phyloP scores from a whole-genome alignment of 2,113 vertebrate genomes.

The Daubentonia madagascariensis region DNA sequence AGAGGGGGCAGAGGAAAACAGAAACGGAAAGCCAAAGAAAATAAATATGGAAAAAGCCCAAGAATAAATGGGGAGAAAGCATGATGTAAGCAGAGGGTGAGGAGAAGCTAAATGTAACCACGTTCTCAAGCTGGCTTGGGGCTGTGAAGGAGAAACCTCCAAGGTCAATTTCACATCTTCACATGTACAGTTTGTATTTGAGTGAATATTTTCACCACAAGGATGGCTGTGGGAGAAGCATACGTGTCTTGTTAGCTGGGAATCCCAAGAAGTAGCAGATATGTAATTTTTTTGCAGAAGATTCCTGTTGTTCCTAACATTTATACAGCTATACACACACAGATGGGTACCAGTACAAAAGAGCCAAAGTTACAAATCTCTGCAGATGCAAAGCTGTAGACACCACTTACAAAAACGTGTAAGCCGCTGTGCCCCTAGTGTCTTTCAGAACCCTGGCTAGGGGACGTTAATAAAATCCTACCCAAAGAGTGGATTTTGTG shows the following conservation, averaged over 20 bases:
- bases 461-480: not conserved
- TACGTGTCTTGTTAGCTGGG: not conserved
- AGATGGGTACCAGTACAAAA: not conserved
- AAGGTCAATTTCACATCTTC: not conserved
- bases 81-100: not conserved
- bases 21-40: not conserved
- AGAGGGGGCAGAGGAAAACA: not conserved
- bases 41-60: not conserved
- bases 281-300: constrained; percentile 15
- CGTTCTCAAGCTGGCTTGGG: not conserved
- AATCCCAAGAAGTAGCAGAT: not conserved
- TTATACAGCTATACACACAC: constrained; percentile 38
- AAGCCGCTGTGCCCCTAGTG: not conserved
- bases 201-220: not conserved
- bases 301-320: constrained; percentile 43
- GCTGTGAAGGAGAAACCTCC: not conserved
- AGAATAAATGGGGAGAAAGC: not conserved
- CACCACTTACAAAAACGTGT: not conserved
- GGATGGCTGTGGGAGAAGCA: not conserved
- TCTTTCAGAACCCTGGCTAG: not conserved
- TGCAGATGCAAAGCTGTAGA: not conserved
- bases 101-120: not conserved
- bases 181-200: not conserved
- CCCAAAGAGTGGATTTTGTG: not conserved
- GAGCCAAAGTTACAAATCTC: not conserved